Conservation (phyloP, 2,113 vertebrate species). For the Cromileptes altivelis region DNA sequence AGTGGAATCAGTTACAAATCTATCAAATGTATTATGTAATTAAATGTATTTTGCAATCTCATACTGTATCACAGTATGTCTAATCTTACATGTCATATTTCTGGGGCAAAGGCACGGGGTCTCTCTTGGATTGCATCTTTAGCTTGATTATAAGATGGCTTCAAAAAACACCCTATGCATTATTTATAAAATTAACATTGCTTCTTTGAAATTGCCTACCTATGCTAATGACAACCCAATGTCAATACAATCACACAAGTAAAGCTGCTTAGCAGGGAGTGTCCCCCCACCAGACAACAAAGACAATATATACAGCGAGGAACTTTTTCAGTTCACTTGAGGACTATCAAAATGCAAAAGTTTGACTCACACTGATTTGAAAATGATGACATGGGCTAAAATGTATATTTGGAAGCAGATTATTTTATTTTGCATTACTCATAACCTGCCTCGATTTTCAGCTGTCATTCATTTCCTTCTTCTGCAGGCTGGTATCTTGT, state of each 20-base stretch:
- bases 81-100: slow-evolving; percentile 29
- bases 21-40: slow-evolving; percentile 32
- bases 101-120: slow-evolving; percentile 16
- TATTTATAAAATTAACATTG: slow-evolving; percentile 69
- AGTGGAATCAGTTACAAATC: slow-evolving; percentile 28
- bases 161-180: slow-evolving; percentile 58
- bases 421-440: background rate
- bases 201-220: slow-evolving; percentile 37
- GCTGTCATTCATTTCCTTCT: background rate
- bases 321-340: background rate
- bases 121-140: slow-evolving; percentile 41
- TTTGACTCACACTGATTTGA: background rate
- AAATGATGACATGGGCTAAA: background rate
- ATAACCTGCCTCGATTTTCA: background rate
- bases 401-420: background rate
- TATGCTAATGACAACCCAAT: slow-evolving; percentile 23
- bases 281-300: background rate
- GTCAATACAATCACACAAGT: slow-evolving; percentile 34
- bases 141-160: slow-evolving; percentile 53
- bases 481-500: background rate
- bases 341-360: background rate
- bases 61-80: slow-evolving; percentile 37
- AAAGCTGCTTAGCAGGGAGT: slow-evolving; percentile 11
- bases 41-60: slow-evolving; percentile 37
- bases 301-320: slow-evolving; percentile 1